phyloP scores from a whole-genome alignment of 2,797 vertebrate genomes.

The Poecilia gillii region DNA sequence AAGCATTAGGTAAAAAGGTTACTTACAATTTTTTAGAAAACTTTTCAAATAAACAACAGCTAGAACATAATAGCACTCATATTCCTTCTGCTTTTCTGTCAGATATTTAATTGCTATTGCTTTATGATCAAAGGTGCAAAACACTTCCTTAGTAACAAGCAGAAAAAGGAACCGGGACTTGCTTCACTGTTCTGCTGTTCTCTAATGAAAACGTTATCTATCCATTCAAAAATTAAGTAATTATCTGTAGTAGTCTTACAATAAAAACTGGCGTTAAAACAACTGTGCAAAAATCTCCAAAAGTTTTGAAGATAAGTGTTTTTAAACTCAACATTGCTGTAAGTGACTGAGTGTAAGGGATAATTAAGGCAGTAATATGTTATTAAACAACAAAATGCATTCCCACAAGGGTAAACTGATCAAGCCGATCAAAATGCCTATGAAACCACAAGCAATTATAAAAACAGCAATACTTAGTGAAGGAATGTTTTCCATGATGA shows the following conservation, averaged over 20 bases:
- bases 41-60: constrained; percentile 6
- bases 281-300: neutral
- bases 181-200: constrained; percentile 1
- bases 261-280: neutral
- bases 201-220: constrained; percentile 2
- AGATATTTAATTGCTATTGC: constrained; percentile 50
- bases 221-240: constrained; percentile 3
- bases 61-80: neutral
- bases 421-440: neutral
- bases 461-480: constrained; percentile 2
- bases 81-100: constrained; percentile 51
- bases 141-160: constrained; percentile 37
- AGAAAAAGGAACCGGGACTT: constrained; percentile 43
- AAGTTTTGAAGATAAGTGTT: neutral
- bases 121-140: constrained; percentile 34
- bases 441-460: neutral
- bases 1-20: neutral
- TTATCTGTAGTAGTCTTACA: neutral
- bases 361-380: neutral
- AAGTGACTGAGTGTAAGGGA: neutral
- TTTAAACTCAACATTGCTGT: neutral
- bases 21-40: neutral
- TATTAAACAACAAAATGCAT: neutral
- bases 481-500: constrained; percentile 5
- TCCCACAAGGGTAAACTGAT: neutral